Evolutionary conservation across 2,113 vertebrate species (phyloP), one percentile per base, ranked within the genome.

Genomic region (Bujurquina vittata): DNA sequence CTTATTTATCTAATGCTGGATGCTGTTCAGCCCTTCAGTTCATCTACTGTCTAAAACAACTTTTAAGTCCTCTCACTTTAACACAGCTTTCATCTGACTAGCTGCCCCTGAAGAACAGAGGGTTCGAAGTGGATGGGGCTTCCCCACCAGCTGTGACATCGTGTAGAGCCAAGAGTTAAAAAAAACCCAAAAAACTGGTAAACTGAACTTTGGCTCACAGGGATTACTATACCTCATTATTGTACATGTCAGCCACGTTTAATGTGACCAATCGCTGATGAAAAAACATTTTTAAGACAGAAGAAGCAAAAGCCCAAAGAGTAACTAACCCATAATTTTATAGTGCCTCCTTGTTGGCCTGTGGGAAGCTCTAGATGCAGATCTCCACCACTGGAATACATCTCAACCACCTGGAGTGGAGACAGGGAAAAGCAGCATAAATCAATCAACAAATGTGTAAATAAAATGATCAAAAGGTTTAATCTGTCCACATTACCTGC

Each of bases 351-450:
- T 83, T 99, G 98, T 79, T 99, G 98, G 52, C 98, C 98, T 11
- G 98, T 99, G 79, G 98, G 98, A 89, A 99, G 97, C 89, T 99
- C 98, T 57, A 99, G 94, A 94, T 99, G 98, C 60, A 99, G 96
- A 93, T 99, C 98, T 40, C 98, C 98, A 80, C 98, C 98, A 92
- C 98, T 99, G 62, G 98, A 99, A 93, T 99, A 99, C 98, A 99
- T 99, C 95, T 99, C 98, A 87, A 99, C 98, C 58, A 99, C 98
- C 98, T 99, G 79, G 20, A 73, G 74, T 2, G 7, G 46, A 54
- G 29, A 61, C 65, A 11, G 18, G n/a, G 1, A 26, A 65, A 26
- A 89, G 2, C 22, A 40, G 15, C 77, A 54, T 89, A 60, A 67
- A 31, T 54, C 14, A 60, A 20, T 35, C 31, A 43, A 59, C 12